Base-by-base conservation (phyloP, 2,797 vertebrate species). In the Molothrus ater region DNA sequence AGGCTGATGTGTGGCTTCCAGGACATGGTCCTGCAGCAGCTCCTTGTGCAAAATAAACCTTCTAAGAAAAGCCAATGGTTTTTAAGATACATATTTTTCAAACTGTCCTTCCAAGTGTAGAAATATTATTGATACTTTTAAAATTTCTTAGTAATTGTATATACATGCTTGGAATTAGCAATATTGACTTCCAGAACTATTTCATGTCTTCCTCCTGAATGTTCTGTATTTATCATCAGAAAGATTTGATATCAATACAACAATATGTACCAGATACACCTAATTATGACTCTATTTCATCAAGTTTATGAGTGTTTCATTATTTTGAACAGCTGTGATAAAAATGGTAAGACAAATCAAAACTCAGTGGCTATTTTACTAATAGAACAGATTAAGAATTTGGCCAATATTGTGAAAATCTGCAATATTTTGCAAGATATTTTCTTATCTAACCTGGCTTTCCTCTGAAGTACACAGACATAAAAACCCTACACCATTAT, bases 291-390 rank as follows among this genome's bases (percentile, higher is more conserved):
- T 75, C 18, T 42, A 17, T 68, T 85, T 88, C 17, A 29, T 66
- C 20, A 79, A 28, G 6, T 14, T 82, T 63, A 56, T 0, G 1
- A 63, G 3, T 11, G 3, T 56, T 69, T 38, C 1, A 8, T 57
- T 4, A 54, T 56, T 94, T 50, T 84, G 28, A 78, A n/a, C 22
- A 56, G 6, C 21, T 68, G 10, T 63, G 42, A 84, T 76, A 53
- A 87, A 86, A 79, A 76, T 26, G 5, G 53, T 56, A 54, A 63
- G 22, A 48, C 11, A 73, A 78, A 78, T 56, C 59, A 68, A 88
- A 83, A 32, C 7, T 40, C 5, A 17, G 18, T 43, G 13, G 4
- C 6, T 84, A 19, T 36, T 63, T 43, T 70, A 10, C 21, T 79
- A 56, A 59, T 47, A 34, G 17, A 87, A 32, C 11, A 40, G 29